Conservation (phyloP, 2,113 vertebrate species). For the Festucalex cinctus region DNA sequence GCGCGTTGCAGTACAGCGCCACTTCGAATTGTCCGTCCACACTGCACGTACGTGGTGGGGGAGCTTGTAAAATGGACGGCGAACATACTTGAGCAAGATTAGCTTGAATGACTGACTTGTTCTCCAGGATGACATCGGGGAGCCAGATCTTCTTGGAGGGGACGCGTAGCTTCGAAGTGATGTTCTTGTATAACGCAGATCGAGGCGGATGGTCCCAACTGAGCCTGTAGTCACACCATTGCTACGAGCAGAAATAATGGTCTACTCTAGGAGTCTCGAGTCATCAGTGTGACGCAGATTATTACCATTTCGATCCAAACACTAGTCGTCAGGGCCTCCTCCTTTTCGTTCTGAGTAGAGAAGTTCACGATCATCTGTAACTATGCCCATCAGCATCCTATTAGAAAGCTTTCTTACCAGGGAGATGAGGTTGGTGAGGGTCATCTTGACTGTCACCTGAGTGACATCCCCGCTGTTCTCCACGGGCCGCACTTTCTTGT, state of each 20-base stretch:
- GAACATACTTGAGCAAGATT: background rate
- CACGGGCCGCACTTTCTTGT: slow-evolving; percentile 79
- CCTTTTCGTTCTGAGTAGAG: slow-evolving; percentile 82
- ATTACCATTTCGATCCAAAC: slow-evolving; percentile 97
- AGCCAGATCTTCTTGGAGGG: slow-evolving; percentile 91
- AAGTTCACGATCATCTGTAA: background rate
- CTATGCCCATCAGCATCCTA: slow-evolving; percentile 28
- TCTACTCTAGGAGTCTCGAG: background rate
- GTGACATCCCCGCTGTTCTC: slow-evolving; percentile 72
- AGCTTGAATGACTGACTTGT: slow-evolving; percentile 78
- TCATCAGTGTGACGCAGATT: slow-evolving; percentile 34
- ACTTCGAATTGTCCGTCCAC: slow-evolving; percentile 90
- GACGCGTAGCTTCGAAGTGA: slow-evolving; percentile 75
- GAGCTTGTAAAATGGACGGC: background rate
- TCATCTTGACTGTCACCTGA: slow-evolving; percentile 87
- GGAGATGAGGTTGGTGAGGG: slow-evolving; percentile 95
- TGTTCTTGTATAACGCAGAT: slow-evolving; percentile 72
- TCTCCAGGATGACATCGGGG: slow-evolving; percentile 88
- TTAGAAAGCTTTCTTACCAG: slow-evolving; percentile 71
- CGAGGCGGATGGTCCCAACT: slow-evolving; percentile 75
- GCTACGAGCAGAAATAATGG: slow-evolving; percentile 58
- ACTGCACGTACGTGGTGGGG: slow-evolving; percentile 52
- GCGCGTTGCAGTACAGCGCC: slow-evolving; percentile 82
- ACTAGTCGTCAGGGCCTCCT: slow-evolving; percentile 88
- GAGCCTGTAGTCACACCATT: slow-evolving; percentile 89